A percentile compares a stretch with the other conserved stretches of the same genome.
These are phyloP conservation scores for Limonius californicus DNA, from an alignment of 1,140 invertebrate genomes.

Conservation along the genomic window DNA sequence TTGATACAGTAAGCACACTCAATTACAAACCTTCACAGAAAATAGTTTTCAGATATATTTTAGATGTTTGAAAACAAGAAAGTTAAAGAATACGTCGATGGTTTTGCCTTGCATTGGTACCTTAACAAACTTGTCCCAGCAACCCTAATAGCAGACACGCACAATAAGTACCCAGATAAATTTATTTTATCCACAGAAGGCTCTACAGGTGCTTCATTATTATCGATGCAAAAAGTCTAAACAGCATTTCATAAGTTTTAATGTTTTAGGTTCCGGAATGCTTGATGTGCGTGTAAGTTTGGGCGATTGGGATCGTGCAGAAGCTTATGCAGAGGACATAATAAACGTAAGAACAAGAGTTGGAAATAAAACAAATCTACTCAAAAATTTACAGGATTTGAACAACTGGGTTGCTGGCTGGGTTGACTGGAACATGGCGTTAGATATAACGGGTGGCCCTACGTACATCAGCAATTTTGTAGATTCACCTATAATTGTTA, in stretches of 20 bases:
- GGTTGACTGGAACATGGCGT: conserved; percentile 73
- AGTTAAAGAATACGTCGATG: conserved; percentile 67
- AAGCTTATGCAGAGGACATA: conserved; percentile 66
- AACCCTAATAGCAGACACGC: conserved; percentile 51
- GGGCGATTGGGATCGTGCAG: conserved; percentile 62
- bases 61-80: conserved; percentile 51
- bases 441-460: conserved; percentile 63
- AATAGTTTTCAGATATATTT: too few species aligned
- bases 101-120: conserved; percentile 83
- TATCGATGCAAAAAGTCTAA: too few species aligned
- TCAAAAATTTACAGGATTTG: conserved; percentile 51
- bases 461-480: conserved; percentile 65
- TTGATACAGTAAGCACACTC: conserved; percentile 49
- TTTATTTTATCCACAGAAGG: conserved; percentile 77
- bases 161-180: conserved; percentile 67
- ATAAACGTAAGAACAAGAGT: conserved; percentile 65
- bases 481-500: conserved; percentile 65
- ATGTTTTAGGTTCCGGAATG: background rate
- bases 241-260: too few species aligned
- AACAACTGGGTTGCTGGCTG: conserved; percentile 58
- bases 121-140: conserved; percentile 55
- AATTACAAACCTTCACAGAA: too few species aligned
- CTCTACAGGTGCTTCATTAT: conserved; percentile 52
- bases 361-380: too few species aligned
- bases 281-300: background rate